Evolutionary conservation across 1,140 invertebrate genomes (phyloP), one percentile per base, ranked within the genome.

Genomic region (Mya arenaria): DNA sequence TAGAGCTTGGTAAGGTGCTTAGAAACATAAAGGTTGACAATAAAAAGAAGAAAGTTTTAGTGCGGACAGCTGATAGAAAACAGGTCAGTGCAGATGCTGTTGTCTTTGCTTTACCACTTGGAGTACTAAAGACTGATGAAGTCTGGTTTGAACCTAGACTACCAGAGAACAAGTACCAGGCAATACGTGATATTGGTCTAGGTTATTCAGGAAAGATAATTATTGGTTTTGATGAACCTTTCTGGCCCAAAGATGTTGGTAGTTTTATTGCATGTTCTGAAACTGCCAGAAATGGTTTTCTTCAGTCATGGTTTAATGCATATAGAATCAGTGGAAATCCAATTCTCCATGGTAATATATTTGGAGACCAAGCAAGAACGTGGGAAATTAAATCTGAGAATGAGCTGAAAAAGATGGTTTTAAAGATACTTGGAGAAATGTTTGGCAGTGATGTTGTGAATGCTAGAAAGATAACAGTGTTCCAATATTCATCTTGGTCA

Each of bases 221-320:
- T 28, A 75, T 90, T 68, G 82, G 87, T 36, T 90, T 90, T 87
- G 83, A 86, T 15, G 32, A 80, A 41, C 73, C 85, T 4, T 90
- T 90, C 69, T 90, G 89, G 89, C 84, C 89, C 0, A 62, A 74
- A 34, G 86, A 90, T 32, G 41, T 81, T 66, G 89, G 86, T 34
- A 83, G 41, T 55, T 82, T 82, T 32, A 74, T 41, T n/a, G 68
- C 72, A 25, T 66, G 36, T 28, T 82, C 79, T 25, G 48, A 66
- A 17, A 72, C 72, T 1, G 72, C 71, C 6, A 81, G 85, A 19
- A 58, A 69, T 55, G 87, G 87, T 15, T 65, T 85, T 34, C 74
- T 89, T 17, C 85, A 85, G 41, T 82, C 80, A 1, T 90, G 89
- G 89, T 34, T 83, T 41, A 90, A 90, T 62, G 19, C 83, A 0